Evolutionary conservation across 2,113 vertebrate genomes (phyloP), one percentile per base, ranked within the genome.

Genomic region (Centropus unirufus): DNA sequence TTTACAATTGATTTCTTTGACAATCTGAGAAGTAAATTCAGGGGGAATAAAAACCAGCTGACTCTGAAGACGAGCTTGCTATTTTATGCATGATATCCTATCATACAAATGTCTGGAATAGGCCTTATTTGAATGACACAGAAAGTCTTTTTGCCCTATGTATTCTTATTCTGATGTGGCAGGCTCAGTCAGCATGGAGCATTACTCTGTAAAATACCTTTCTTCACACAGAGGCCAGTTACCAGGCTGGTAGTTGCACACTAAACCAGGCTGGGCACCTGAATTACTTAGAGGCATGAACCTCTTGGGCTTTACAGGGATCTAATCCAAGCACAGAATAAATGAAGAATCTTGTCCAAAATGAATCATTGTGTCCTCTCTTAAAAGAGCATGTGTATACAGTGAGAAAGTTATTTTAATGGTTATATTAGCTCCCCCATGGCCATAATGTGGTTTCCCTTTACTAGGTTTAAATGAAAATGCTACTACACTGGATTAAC

Each of bases 61-160:
- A 46, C 13, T 73, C 34, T 54, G 49, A 54, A 46, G 16, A 21
- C 75, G 17, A 26, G 4, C 29, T 68, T 73, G 4, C 8, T 59
- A 39, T 64, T 87, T 69, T 73, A 18, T 57, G 11, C 14, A 29
- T 39, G 23, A 19, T 47, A 46, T 55, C 4, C 32, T 83, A 6
- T 4, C 3, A n/a, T 6, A 75, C 0, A 0, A 36, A 6, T 54
- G 12, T 46, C 57, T 85, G 24, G 11, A 85, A 57, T 5, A 51
- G 11, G 24, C 15, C 24, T 58, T 49, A n/a, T 34, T 17, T 73
- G 49, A 76, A 75, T 64, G 32, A 51, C 26, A 47, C 9, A 55
- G 4, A 10, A 79, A 72, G 26, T 4, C 7, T 8, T 70, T 88
- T 63, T 96, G 9, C 8, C 22, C 5, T 54, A 14, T 39, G 19